Base-by-base conservation (phyloP, 53 echinoderm and acorn worm species). In the Mesocentrotus franciscanus region DNA sequence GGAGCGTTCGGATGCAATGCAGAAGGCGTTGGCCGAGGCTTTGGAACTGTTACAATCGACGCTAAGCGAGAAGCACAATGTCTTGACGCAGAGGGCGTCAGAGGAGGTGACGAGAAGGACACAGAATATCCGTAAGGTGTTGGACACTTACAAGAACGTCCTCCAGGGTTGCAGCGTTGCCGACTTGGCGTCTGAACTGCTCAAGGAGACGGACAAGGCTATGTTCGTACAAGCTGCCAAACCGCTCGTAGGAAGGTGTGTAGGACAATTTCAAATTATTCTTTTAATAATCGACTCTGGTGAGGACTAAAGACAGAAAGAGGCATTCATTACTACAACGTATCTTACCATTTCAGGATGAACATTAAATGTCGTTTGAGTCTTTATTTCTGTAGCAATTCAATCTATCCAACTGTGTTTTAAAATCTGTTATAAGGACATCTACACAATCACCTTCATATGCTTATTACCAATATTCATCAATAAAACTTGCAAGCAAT, bases 181-280 rank as follows among this genome's bases (percentile, higher is more conserved):
- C 35, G 96, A 96, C 90, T 81, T 96, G 42, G 96, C 96, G 22
- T 58, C 90, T 36, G 96, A 96, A 36, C 93, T 96, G 75, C 93
- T 96, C 71, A 95, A 93, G 89, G 96, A 96, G 42, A 96, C 96
- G 20, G 96, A 96, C 60, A 96, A 96, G 59, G 96, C 96, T 1
- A 95, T 95, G 78, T 96, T 96, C 34, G 95, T 96, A 2, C 96
- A 96, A 60, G 96, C 96, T 5, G 96, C 95, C 32, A 96, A 95
- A 90, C 96, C 96, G 5, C 96, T 96, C 26, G 95, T 96, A 60
- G 96, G 96, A 90, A 96, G 96, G 93, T 92, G 9, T 27, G 74
- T 74, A 14, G 11, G 1, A 49, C 49, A 4, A 49, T 49, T 49
- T 49, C 49, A 49, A 7, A 5, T 49, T 6, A 49, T 49, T 49